Conservation (phyloP, 2,113 vertebrate genomes). For the Nerophis ophidion region DNA sequence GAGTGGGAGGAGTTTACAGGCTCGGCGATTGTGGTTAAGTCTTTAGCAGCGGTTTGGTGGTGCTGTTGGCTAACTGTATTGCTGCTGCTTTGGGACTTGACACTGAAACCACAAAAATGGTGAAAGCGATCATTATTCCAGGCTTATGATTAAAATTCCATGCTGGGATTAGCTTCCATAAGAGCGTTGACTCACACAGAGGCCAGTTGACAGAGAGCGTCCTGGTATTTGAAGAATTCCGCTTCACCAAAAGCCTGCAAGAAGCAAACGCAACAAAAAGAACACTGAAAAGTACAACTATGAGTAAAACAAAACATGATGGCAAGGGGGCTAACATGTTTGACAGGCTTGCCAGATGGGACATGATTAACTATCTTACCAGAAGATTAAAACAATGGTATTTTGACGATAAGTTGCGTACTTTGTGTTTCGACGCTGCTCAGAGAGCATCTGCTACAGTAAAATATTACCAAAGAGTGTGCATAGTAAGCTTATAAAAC, state of each 20-base stretch:
- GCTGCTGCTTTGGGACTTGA: constrained; percentile 57
- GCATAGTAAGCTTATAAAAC: too few relatives aligned
- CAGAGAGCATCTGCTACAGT: too few relatives aligned
- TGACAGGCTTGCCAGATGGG: too few relatives aligned
- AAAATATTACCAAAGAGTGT: too few relatives aligned
- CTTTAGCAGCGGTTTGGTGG: constrained; percentile 89
- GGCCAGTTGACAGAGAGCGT: constrained; percentile 82
- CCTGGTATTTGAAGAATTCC: constrained; percentile 84
- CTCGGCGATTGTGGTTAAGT: constrained; percentile 79
- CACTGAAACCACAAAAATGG: constrained; percentile 37
- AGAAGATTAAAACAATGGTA: too few relatives aligned
- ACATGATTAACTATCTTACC: too few relatives aligned
- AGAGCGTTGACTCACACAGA: constrained; percentile 74
- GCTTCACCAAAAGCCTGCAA: constrained; percentile 80
- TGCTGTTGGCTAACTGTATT: constrained; percentile 74
- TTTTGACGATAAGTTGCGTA: too few relatives aligned
- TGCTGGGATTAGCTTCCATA: constrained; percentile 21
- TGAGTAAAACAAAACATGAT: not conserved
- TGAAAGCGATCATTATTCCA: constrained; percentile 14
- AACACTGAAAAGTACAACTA: constrained; percentile 16
- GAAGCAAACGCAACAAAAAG: too few relatives aligned
- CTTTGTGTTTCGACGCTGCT: too few relatives aligned
- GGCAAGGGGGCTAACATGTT: too few relatives aligned
- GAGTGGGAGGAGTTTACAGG: constrained; percentile 53
- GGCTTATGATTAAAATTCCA: constrained; percentile 40